Conservation (phyloP, 1,140 invertebrate species). For the Zaprionus inermis region DNA sequence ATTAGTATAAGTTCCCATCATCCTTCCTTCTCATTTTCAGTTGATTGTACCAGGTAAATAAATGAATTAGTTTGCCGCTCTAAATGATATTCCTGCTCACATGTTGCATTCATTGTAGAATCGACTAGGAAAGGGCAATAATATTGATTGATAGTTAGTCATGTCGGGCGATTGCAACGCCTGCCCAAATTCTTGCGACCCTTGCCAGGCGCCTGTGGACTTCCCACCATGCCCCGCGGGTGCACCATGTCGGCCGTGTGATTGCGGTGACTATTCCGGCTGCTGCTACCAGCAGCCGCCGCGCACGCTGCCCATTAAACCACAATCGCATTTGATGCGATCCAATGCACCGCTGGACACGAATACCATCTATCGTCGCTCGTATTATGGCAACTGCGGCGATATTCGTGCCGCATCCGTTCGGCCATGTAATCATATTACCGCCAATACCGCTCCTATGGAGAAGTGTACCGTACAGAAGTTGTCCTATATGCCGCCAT, state of each 20-base stretch:
- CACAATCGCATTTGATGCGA: constrained; percentile 85
- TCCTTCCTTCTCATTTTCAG: not conserved
- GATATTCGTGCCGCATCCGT: constrained; percentile 74
- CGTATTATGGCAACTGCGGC: constrained; percentile 84
- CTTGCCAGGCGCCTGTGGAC: constrained; percentile 51
- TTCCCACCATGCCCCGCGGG: constrained; percentile 63
- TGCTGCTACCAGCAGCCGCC: constrained; percentile 87
- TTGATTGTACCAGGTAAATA: not conserved
- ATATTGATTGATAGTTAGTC: not conserved
- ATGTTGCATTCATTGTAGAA: not conserved
- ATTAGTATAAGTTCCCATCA: not conserved
- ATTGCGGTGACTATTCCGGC: constrained; percentile 76
- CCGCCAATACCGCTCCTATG: constrained; percentile 82
- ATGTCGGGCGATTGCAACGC: constrained; percentile 61
- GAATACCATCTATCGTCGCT: constrained; percentile 86
- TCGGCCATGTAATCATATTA: constrained; percentile 76
- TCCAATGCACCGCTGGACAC: constrained; percentile 85
- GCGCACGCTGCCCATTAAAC: constrained; percentile 85
- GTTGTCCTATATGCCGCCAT: constrained; percentile 85
- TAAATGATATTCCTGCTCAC: not conserved
- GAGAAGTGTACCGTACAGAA: constrained; percentile 85
- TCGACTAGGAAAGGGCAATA: not conserved
- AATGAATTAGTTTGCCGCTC: not conserved
- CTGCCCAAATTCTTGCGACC: constrained; percentile 46
- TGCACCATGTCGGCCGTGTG: constrained; percentile 61